Evolutionary conservation across 2,888 invertebrate genomes (phyloP), one percentile per base, ranked within the genome.

Genomic region (Galerucella nymphaeae): DNA sequence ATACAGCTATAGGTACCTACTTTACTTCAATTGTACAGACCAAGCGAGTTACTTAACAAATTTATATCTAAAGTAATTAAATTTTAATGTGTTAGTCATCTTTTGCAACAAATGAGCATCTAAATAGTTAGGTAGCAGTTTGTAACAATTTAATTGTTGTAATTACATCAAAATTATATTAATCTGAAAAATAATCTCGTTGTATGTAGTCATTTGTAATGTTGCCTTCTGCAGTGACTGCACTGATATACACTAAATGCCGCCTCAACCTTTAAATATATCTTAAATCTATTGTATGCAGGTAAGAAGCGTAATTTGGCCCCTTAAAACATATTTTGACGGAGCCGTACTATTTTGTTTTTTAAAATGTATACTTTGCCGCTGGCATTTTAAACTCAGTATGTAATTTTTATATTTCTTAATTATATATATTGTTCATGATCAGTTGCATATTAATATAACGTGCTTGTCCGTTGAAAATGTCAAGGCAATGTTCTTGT

Each of bases 271-370:
- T 53, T 53, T 16, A 18, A 10, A 53, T 65, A 58, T 58, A 61
- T 73, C 73, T 70, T 50, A 64, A 73, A 73, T 73, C 70, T 66
- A 23, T 64, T 64, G 53, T 57, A 61, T 73, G 70, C 63, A 62
- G 66, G n/a, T 62, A 65, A 65, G 62, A 42, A 66, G 66, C 66
- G 57, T 71, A 67, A 66, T 71, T 71, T 67, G 55, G 71, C 30
- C 66, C 67, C 45, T 62, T 45, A 67, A 72, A 72, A 72, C 63
- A 64, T 67, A 62, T 50, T 42, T 72, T 62, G 64, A 67, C 59
- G 45, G 59, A 58, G 61, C 9, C 63, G 48, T 30, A 70, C 70
- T 63, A 63, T 70, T 67, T 67, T 48, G 48, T 63, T 70, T 57
- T 70, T 70, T 10, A 62, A 69, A 69, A 69, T 63, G 63, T 70